Conservation (phyloP, 2,797 vertebrate genomes). For the Galago senegalensis region DNA sequence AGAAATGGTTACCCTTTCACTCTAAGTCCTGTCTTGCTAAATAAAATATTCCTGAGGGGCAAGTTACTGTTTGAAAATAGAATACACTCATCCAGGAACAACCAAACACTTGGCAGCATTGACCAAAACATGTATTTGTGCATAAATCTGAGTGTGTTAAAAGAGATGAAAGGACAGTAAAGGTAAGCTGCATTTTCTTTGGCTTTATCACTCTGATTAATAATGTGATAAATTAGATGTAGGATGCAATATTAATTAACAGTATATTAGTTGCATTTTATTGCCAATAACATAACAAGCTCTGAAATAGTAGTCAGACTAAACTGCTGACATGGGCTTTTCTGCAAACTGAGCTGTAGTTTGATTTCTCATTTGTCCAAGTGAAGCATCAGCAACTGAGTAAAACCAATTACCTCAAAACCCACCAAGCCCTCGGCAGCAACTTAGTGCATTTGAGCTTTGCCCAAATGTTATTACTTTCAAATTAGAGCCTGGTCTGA, state of each 20-base stretch:
- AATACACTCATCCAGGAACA: conserved; percentile 81
- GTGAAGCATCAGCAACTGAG: conserved; percentile 80
- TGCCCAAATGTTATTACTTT: conserved; percentile 73
- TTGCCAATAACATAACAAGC: conserved; percentile 81
- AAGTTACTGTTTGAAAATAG: conserved; percentile 85
- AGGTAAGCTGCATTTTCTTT: conserved; percentile 74
- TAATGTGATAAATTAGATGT: conserved; percentile 84
- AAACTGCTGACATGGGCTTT: conserved; percentile 83
- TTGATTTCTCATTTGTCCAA: conserved; percentile 85
- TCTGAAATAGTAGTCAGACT: conserved; percentile 81
- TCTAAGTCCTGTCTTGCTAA: conserved; percentile 87
- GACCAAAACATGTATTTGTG: conserved; percentile 66
- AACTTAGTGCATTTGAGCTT: conserved; percentile 68
- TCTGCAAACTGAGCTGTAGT: conserved; percentile 83
- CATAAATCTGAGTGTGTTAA: conserved; percentile 31
- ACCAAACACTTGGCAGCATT: conserved; percentile 59
- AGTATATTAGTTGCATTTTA: conserved; percentile 82
- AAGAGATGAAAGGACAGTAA: conserved; percentile 60
- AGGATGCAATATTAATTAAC: conserved; percentile 86
- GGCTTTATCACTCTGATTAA: conserved; percentile 81
- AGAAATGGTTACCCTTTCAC: conserved; percentile 90
- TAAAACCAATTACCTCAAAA: conserved; percentile 76
- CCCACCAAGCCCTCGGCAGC: conserved; percentile 74
- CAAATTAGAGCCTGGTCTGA: conserved; percentile 34
- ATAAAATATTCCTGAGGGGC: conserved; percentile 87